Conservation (phyloP, 92 coral and sea anemone species). For the Blastomussa wellsi region DNA sequence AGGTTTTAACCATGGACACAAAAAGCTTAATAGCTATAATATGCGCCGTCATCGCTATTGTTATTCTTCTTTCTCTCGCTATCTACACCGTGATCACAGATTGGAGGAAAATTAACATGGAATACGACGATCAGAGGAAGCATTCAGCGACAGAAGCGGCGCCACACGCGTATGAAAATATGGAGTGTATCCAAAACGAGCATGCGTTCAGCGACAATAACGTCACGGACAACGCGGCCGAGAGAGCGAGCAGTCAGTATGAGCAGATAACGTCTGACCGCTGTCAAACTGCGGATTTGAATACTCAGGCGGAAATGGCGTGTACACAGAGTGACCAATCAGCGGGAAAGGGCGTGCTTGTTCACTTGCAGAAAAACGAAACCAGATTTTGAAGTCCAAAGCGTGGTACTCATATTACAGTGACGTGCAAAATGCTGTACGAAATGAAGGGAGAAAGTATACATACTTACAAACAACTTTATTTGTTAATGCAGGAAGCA, state of each 20-base stretch:
- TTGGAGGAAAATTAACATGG: slow-evolving; percentile 29
- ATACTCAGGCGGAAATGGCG: not conserved
- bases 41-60: slow-evolving; percentile 45
- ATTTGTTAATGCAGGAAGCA: too few species aligned
- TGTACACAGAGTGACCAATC: not conserved
- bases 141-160: not conserved
- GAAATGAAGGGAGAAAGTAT: too few species aligned
- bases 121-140: not conserved
- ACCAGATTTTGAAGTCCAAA: slow-evolving; percentile 13
- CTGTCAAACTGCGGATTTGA: slow-evolving; percentile 11
- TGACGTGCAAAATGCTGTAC: too few species aligned
- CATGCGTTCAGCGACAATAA: not conserved
- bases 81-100: slow-evolving; percentile 23
- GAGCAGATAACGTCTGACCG: slow-evolving; percentile 1
- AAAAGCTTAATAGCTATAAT: slow-evolving; percentile 44
- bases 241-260: not conserved
- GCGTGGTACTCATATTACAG: not conserved
- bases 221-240: too few species aligned
- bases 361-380: slow-evolving; percentile 2
- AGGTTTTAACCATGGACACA: slow-evolving; percentile 50
- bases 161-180: slow-evolving; percentile 5
- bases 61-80: slow-evolving; percentile 44
- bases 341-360: not conserved
- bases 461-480: too few species aligned
- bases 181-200: not conserved